Percentiles rank a stretch among this genome's conserved stretches.
phyloP scores from a whole-genome alignment of 2,797 vertebrate genomes.

The Pagetopsis macropterus region DNA sequence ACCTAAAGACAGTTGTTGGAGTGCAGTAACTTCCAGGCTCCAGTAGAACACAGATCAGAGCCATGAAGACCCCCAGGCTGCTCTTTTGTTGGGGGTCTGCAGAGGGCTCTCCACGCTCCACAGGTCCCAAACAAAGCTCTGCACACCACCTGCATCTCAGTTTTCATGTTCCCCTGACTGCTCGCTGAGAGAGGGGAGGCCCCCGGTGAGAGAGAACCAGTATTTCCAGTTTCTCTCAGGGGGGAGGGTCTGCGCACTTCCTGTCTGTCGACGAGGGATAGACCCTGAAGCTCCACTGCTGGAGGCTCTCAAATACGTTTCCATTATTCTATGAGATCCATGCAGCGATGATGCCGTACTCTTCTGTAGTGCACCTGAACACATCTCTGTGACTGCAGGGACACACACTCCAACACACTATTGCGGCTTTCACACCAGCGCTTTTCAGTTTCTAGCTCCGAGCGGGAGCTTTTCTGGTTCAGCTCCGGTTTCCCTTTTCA shows the following conservation, averaged over 20 bases:
- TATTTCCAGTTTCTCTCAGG: slow-evolving; percentile 72
- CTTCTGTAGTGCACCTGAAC: neutral
- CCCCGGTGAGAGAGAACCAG: slow-evolving; percentile 67
- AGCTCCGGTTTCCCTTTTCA: too few species aligned
- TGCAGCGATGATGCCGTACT: neutral
- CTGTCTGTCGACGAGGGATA: slow-evolving; percentile 16
- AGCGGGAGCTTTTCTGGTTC: too few species aligned
- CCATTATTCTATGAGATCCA: neutral
- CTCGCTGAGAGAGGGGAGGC: slow-evolving; percentile 63
- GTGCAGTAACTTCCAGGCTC: neutral
- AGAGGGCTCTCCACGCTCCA: slow-evolving; percentile 60
- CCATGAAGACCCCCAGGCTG: slow-evolving; percentile 52
- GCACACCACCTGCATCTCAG: slow-evolving; percentile 68
- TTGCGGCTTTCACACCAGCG: too few species aligned
- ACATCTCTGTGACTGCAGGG: slow-evolving; percentile 1
- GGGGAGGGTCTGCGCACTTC: slow-evolving; percentile 30
- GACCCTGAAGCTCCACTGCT: slow-evolving; percentile 23
- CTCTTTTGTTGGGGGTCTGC: slow-evolving; percentile 71
- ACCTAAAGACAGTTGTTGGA: neutral
- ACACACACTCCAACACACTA: slow-evolving; percentile 1
- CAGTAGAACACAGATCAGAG: slow-evolving; percentile 30
- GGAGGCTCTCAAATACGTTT: neutral
- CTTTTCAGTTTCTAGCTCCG: too few species aligned
- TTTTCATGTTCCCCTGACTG: slow-evolving; percentile 75
- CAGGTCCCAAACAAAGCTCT: slow-evolving; percentile 63